Evolutionary conservation across 2,797 vertebrate genomes (phyloP).

Genomic region (Hyperoplus immaculatus): DNA sequence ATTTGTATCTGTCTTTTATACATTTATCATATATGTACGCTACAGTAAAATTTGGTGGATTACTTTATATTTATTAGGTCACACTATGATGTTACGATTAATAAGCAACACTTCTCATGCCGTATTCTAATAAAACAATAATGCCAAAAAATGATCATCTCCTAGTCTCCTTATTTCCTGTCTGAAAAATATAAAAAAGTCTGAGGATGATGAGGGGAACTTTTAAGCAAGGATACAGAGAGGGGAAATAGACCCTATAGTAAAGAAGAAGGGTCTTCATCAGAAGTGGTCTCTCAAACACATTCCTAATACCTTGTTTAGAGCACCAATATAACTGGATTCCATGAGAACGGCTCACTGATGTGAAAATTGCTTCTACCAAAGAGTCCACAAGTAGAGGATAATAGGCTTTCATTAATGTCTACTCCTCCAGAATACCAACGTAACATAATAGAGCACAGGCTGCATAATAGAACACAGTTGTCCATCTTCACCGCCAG

Average conservation of each 20-base stretch:
- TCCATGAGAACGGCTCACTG: constrained; percentile 29
- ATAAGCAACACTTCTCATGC: constrained; percentile 77
- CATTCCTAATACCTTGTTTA: constrained; percentile 39
- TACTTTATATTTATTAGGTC: constrained; percentile 83
- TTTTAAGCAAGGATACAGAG: constrained; percentile 26
- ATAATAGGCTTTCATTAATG: constrained; percentile 54
- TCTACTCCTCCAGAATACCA: constrained; percentile 44
- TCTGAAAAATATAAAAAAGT: constrained; percentile 26
- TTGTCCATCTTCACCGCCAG: constrained; percentile 20
- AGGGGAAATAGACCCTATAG: constrained; percentile 19
- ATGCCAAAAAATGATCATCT: constrained; percentile 54
- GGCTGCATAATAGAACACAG: constrained; percentile 28
- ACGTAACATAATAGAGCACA: constrained; percentile 39
- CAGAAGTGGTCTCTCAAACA: constrained; percentile 59
- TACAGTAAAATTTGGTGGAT: constrained; percentile 78
- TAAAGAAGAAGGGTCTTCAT: constrained; percentile 50
- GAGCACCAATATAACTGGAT: constrained; percentile 58
- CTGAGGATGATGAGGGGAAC: constrained; percentile 27
- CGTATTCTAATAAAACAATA: constrained; percentile 86
- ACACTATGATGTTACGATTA: constrained; percentile 78
- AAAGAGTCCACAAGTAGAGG: constrained; percentile 43
- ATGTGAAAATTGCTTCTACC: constrained; percentile 48
- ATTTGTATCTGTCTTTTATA: constrained; percentile 88
- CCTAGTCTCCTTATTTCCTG: constrained; percentile 47
- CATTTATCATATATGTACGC: constrained; percentile 81